A percentile compares a stretch with the other conserved stretches of the same genome.
These are phyloP conservation scores for Argyrosomus japonicus DNA, from an alignment of 2,113 vertebrate genomes.

Conservation along the genomic window DNA sequence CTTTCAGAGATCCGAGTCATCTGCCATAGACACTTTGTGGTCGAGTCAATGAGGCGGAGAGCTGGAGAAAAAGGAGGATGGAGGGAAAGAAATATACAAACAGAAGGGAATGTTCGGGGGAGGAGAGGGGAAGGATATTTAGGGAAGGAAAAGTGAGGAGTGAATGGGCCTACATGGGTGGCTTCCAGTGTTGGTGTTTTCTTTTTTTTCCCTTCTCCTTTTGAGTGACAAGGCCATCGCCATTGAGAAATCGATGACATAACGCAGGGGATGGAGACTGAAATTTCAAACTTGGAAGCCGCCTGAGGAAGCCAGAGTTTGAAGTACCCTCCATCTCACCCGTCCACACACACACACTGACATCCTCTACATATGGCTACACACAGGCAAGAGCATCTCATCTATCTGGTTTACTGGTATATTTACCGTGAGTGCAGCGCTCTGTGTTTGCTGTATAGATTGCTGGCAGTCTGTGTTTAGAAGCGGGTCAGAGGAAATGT, in stretches of 20 bases:
- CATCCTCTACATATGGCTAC: neutral
- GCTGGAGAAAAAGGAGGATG: slow-evolving; percentile 58
- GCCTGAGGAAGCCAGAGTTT: slow-evolving; percentile 37
- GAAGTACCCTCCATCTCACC: neutral
- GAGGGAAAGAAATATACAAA: slow-evolving; percentile 62
- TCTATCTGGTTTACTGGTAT: neutral
- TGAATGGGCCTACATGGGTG: slow-evolving; percentile 75
- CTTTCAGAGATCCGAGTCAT: slow-evolving; percentile 60
- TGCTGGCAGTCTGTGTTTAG: slow-evolving; percentile 66
- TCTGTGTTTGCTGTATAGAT: slow-evolving; percentile 10
- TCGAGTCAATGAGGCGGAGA: slow-evolving; percentile 71
- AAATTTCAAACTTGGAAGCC: slow-evolving; percentile 54
- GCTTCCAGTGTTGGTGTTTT: slow-evolving; percentile 69
- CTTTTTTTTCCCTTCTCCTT: slow-evolving; percentile 9
- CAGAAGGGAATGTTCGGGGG: slow-evolving; percentile 60
- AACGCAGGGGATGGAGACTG: slow-evolving; percentile 62
- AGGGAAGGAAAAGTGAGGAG: slow-evolving; percentile 65
- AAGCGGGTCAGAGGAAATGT: slow-evolving; percentile 57
- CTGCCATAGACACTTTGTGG: slow-evolving; percentile 74
- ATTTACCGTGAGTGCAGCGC: neutral
- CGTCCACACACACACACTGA: neutral
- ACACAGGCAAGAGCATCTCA: neutral
- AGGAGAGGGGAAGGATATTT: slow-evolving; percentile 49
- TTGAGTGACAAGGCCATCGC: slow-evolving; percentile 79
- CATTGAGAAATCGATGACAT: slow-evolving; percentile 62